Evolutionary conservation across 2,797 vertebrate genomes (phyloP).

Genomic region (Diplodus puntazzo): DNA sequence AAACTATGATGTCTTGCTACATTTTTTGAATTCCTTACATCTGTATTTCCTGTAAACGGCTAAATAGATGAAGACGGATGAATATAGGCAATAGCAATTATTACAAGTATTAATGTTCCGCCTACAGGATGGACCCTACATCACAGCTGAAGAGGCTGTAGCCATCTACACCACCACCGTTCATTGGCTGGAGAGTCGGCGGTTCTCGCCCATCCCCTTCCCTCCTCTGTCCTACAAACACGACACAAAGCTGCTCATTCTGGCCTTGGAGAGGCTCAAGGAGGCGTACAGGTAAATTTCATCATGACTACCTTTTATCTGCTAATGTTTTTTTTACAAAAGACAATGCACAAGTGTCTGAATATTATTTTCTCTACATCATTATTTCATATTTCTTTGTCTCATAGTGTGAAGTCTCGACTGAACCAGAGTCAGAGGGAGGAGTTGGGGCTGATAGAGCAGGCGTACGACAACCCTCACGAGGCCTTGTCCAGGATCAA

Average conservation of each 20-base stretch:
- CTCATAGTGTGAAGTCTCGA: conserved; percentile 95
- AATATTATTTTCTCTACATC: not conserved
- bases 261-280: conserved; percentile 97
- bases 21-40: not conserved
- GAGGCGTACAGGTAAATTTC: conserved; percentile 95
- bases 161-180: conserved; percentile 99
- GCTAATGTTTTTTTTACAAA: not conserved
- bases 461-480: conserved; percentile 99
- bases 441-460: conserved; percentile 97
- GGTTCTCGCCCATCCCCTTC: conserved; percentile 99
- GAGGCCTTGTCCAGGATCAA: conserved; percentile 99
- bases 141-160: conserved; percentile 98
- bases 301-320: not conserved
- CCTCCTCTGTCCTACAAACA: conserved; percentile 99
- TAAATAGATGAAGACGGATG: not conserved
- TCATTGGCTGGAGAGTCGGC: conserved; percentile 98
- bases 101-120: conserved; percentile 25
- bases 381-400: conserved; percentile 1
- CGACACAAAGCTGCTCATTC: conserved; percentile 97
- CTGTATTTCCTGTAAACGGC: not conserved
- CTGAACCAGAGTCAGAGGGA: conserved; percentile 99
- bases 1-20: not conserved
- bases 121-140: conserved; percentile 96
- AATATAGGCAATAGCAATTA: no score
- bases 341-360: not conserved